Evolutionary conservation across 2,113 vertebrate genomes (phyloP), one percentile per base, ranked within the genome.

Genomic region (Pipa parva): DNA sequence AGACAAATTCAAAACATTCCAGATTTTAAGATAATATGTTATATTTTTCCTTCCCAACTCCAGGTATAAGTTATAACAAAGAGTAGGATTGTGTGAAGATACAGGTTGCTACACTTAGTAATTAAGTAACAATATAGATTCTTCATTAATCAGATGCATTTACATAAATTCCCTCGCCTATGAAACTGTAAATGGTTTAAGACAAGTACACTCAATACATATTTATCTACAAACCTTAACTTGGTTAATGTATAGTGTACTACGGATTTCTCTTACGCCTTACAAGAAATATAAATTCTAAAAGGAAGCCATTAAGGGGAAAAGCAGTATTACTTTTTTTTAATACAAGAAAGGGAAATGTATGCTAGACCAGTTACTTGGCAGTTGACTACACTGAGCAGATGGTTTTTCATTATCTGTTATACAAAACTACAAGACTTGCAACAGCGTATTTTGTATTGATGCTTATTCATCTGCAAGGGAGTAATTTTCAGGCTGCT

Each of bases 321-420:
- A 6, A 0, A 71, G 18, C 54, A n/a, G 63, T 74, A 57, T 57
- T 67, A 63, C 46, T 26, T 60, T 75, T 74, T 75, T 20, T 76
- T 79, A 81, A 63, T 63, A 61, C 26, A 71, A 22, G 63, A 63
- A 78, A 78, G 45, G 11, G 68, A 79, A 73, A 63, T 1, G 4
- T 17, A 33, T 73, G 50, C 27, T 74, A 74, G 52, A 13, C 31
- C 71, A 24, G 51, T 25, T 78, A 79, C 46, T 73, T 81, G 77
- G 72, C 72, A 79, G 83, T 75, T 79, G 66, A 48, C 50, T 76
- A 29, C 63, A 69, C 46, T 24, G 62, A 73, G 63, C 84, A 85
- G 84, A 79, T 84, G 82, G 63, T 61, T 83, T 81, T 83, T 78
- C 76, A 81, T 80, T 81, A 81, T 84, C 61, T 72, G 69, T 72